Evolutionary conservation across 2,888 invertebrate species (phyloP).

Genomic region (Julus scandinavius): DNA sequence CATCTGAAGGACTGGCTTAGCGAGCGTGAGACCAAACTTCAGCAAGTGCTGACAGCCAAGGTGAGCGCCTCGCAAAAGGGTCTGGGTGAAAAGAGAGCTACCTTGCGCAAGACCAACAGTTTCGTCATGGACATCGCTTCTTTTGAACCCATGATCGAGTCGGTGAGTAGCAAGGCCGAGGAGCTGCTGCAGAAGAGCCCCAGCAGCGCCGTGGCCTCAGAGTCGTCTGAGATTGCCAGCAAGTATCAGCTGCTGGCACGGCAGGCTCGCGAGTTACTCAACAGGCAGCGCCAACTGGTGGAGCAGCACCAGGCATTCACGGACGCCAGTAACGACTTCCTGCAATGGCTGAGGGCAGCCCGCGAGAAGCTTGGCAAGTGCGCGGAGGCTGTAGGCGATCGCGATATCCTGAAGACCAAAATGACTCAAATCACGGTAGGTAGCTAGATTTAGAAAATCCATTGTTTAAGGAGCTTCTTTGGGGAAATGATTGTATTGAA

Average conservation of each 20-base stretch:
- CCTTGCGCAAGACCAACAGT: constrained; percentile 88
- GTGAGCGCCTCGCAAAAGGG: constrained; percentile 72
- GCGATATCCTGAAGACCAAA: constrained; percentile 86
- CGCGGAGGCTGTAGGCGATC: constrained; percentile 91
- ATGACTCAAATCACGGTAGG: constrained; percentile 79
- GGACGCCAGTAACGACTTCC: constrained; percentile 90
- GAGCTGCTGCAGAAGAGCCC: constrained; percentile 91
- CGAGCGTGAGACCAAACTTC: constrained; percentile 90
- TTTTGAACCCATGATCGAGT: constrained; percentile 97
- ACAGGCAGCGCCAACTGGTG: constrained; percentile 84
- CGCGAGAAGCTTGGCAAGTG: constrained; percentile 91
- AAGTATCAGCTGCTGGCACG: constrained; percentile 91
- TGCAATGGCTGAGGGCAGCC: constrained; percentile 90
- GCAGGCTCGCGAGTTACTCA: constrained; percentile 90
- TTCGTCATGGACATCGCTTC: constrained; percentile 97
- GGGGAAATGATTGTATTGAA: neutral
- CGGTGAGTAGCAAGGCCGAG: constrained; percentile 91
- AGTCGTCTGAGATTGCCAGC: constrained; percentile 86
- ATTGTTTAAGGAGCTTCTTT: too few relatives aligned
- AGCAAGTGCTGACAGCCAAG: constrained; percentile 83
- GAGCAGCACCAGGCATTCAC: constrained; percentile 92
- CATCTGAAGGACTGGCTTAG: constrained; percentile 95
- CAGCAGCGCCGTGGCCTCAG: constrained; percentile 62
- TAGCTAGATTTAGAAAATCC: neutral
- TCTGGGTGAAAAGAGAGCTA: constrained; percentile 86